These are phyloP conservation scores for Chloroceryle amazona DNA, from an alignment of 2,797 vertebrate genomes.

Conservation along the genomic window DNA sequence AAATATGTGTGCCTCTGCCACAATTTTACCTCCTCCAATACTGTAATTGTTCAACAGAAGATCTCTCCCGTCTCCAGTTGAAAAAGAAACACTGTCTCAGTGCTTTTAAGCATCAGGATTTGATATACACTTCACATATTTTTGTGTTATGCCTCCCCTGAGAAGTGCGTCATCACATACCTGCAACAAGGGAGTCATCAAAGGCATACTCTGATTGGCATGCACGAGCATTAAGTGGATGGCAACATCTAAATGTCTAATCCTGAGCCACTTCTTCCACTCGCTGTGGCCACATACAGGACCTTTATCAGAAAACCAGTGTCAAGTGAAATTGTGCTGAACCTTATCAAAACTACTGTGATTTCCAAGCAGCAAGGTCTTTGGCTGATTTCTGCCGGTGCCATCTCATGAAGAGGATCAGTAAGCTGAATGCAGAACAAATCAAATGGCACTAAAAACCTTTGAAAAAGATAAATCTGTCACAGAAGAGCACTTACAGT, in stretches of 20 bases:
- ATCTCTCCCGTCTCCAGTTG: neutral
- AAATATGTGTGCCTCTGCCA: neutral
- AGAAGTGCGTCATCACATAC: neutral
- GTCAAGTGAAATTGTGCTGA: constrained; percentile 31
- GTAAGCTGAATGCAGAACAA: neutral
- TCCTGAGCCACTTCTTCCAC: neutral
- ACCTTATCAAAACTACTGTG: neutral
- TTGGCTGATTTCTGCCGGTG: neutral
- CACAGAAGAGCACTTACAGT: neutral
- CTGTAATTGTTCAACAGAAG: neutral
- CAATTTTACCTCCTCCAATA: accelerated
- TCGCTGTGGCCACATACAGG: neutral
- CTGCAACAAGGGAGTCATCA: constrained; percentile 17
- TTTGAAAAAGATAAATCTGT: constrained; percentile 2
- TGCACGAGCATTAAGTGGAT: neutral
- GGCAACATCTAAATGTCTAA: neutral
- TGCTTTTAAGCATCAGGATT: neutral
- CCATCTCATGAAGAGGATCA: neutral
- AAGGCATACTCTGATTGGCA: neutral
- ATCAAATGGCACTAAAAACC: neutral
- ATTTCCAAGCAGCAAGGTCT: constrained; percentile 23
- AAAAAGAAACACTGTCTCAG: neutral
- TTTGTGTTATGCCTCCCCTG: neutral
- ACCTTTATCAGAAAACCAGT: constrained; percentile 10
- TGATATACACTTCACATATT: neutral